phyloP scores from a whole-genome alignment of 2,113 vertebrate genomes.

The Polypterus bichir region DNA sequence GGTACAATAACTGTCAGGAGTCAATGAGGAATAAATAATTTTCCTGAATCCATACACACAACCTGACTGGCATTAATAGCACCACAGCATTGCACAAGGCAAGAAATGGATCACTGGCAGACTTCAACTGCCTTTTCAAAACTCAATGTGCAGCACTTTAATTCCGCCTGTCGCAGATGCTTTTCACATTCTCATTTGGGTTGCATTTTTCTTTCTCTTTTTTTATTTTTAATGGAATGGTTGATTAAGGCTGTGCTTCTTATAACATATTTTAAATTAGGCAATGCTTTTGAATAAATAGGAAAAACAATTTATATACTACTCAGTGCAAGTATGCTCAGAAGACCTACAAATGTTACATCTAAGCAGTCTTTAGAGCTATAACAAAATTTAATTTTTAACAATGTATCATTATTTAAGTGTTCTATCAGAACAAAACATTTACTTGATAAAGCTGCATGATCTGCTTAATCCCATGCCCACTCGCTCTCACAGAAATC shows the following conservation, averaged over 20 bases:
- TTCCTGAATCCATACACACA: conserved; percentile 74
- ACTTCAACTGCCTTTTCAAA: conserved; percentile 54
- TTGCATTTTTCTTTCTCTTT: too few species aligned
- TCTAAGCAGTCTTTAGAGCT: too few species aligned
- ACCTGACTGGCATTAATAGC: conserved; percentile 93
- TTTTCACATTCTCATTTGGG: conserved; percentile 41
- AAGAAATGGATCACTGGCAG: conserved; percentile 74
- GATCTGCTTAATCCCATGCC: too few species aligned
- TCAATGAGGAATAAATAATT: conserved; percentile 83
- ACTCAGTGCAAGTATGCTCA: not conserved
- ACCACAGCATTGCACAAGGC: conserved; percentile 56
- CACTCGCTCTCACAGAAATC: too few species aligned
- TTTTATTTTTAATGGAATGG: too few species aligned
- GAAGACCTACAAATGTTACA: not conserved
- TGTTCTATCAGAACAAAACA: too few species aligned
- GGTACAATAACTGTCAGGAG: conserved; percentile 75
- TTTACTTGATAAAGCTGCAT: too few species aligned
- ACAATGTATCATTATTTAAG: too few species aligned
- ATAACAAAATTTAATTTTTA: too few species aligned
- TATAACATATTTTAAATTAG: conserved; percentile 36
- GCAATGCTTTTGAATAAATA: conserved; percentile 47
- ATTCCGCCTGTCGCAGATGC: conserved; percentile 43
- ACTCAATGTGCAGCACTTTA: conserved; percentile 34
- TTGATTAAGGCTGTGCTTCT: conserved; percentile 8
- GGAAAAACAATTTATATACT: not conserved